Conservation (phyloP, 2,113 vertebrate species). For the Oncorhynchus kisutch region DNA sequence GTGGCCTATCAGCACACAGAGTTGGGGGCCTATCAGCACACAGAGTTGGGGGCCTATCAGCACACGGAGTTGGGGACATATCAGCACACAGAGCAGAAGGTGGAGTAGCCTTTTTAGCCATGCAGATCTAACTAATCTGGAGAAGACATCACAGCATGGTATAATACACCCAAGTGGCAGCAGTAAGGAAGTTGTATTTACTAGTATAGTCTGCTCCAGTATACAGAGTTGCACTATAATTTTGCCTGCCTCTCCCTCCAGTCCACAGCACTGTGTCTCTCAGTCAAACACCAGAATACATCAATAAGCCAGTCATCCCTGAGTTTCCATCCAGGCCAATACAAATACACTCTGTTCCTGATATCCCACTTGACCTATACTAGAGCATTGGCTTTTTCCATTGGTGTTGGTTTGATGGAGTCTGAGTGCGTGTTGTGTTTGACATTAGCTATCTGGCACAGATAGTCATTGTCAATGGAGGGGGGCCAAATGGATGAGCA, state of each 20-base stretch:
- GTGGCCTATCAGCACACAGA: too few relatives aligned
- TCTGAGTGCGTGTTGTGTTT: conserved; percentile 4
- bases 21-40: too few relatives aligned
- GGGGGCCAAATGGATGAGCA: conserved; percentile 50
- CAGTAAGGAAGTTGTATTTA: not conserved
- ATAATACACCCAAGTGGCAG: not conserved
- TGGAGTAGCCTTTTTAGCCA: too few relatives aligned
- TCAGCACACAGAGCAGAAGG: too few relatives aligned
- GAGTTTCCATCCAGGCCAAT: not conserved
- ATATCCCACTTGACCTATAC: conserved; percentile 21
- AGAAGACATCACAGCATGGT: too few relatives aligned
- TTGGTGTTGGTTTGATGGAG: not conserved
- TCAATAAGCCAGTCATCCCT: not conserved
- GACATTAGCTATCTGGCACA: conserved; percentile 6
- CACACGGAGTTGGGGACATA: too few relatives aligned
- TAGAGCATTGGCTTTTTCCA: conserved; percentile 13
- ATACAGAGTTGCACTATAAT: not conserved
- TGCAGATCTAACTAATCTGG: too few relatives aligned
- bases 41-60: too few relatives aligned
- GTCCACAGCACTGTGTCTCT: not conserved
- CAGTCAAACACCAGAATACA: not conserved
- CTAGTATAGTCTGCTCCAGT: not conserved
- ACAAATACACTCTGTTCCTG: conserved; percentile 4
- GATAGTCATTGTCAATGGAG: conserved; percentile 53
- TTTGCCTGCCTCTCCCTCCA: not conserved